Conservation (phyloP, 2,113 vertebrate species). For the Chamaea fasciata region DNA sequence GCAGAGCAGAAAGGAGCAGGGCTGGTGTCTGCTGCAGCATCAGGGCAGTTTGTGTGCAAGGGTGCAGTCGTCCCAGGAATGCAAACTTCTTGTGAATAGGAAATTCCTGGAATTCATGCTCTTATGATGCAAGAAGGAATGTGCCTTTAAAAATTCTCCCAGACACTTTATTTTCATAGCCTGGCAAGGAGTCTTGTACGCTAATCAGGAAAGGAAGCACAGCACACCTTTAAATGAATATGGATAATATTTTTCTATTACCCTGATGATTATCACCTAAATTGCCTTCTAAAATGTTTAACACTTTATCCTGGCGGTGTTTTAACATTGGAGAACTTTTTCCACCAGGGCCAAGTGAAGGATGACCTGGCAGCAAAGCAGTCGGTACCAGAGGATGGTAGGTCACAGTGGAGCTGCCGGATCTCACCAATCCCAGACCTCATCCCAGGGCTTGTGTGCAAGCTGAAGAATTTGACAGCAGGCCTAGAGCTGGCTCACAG, state of each 20-base stretch:
- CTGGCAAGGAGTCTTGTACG: neutral
- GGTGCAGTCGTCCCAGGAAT: slow-evolving; percentile 6
- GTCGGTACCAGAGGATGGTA: neutral
- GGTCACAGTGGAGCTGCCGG: neutral
- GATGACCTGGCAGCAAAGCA: neutral
- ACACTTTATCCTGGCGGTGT: neutral
- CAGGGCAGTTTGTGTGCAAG: neutral
- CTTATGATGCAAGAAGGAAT: neutral
- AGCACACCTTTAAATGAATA: neutral
- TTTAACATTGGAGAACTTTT: neutral
- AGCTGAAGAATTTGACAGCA: neutral
- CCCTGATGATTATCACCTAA: neutral
- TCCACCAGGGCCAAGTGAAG: neutral
- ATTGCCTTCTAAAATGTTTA: neutral
- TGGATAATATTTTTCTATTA: slow-evolving; percentile 10
- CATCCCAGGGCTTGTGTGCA: neutral
- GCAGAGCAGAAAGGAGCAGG: neutral
- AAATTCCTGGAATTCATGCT: slow-evolving; percentile 63
- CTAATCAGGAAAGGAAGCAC: neutral
- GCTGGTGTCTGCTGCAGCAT: neutral
- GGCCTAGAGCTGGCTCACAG: neutral
- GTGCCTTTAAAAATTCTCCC: slow-evolving; percentile 12
- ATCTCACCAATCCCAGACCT: neutral
- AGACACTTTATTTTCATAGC: neutral
- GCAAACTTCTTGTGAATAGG: slow-evolving; percentile 30